Evolutionary conservation across 53 echinoderm and acorn worm genomes (phyloP), one percentile per base, ranked within the genome.

Genomic region (Echinarachnius parma): DNA sequence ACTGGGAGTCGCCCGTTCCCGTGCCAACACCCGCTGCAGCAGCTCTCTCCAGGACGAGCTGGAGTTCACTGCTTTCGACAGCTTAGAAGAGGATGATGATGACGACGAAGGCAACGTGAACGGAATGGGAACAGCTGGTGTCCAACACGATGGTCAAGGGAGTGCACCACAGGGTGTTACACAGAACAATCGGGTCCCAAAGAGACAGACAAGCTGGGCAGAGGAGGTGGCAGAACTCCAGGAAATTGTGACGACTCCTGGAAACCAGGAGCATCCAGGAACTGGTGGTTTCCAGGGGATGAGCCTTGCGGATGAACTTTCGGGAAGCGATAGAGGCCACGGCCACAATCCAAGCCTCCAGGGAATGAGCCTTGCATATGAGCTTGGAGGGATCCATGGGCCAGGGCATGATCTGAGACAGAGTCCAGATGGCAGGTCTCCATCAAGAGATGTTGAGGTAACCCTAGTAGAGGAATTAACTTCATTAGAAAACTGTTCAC

Each of bases 11-110:
- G 74, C 57, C 3, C 74, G 74, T 37, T 72, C 74, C n/a, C 37
- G 74, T 18, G 74, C 74, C 74, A 72, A 72, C 57, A 72, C 74
- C 10, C 74, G 56, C 44, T 65, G 65, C 65, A 56, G 56, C 45
- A 72, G 74, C 44, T 72, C 74, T 39, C 57, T 72, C 18, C 56
- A 34, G 2, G 74, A 72, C 25, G 74, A 72, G 45, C 74, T 72
- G 21, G 74, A 72, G 27, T 57, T 72, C 24, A 72, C 74, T 1
- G 74, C 56, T 26, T 72, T 56, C 19, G 74, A 72, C 28, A 72
- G 74, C 74, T 72, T 57, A 1, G 74, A 72, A 8, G 74, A 72
- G 56, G 74, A 72, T 28, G n/a, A 36, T 2, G 74, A 72, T 3
- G 53, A 23, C 22, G 69, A 52, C 35, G 44, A 72, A 20, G 20